phyloP scores from a whole-genome alignment of 2,113 vertebrate species.

The Coregonus clupeaformis region DNA sequence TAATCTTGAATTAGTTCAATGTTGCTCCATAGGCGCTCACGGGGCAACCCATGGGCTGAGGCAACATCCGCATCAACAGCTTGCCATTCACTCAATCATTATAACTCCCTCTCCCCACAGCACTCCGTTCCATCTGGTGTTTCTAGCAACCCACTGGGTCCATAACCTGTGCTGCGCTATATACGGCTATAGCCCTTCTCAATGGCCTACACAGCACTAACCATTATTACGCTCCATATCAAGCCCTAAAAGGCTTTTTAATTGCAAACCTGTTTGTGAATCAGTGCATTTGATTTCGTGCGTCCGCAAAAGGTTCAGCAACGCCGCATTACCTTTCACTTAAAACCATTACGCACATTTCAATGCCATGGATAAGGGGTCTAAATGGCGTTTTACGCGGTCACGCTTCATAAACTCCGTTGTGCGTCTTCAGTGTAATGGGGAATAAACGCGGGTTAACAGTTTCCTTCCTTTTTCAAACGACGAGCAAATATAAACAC shows the following conservation, averaged over 20 bases:
- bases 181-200: not conserved
- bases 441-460: conserved; percentile 60
- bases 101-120: not conserved
- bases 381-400: conserved; percentile 56
- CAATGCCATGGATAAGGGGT: conserved; percentile 33
- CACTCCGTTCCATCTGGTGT: conserved; percentile 12
- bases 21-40: not conserved
- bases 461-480: conserved; percentile 73
- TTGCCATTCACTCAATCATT: conserved; percentile 35
- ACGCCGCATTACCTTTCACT: conserved; percentile 40
- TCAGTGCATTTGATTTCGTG: conserved; percentile 27
- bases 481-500: conserved; percentile 76
- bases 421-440: conserved; percentile 47
- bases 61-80: not conserved
- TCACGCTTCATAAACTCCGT: conserved; percentile 72
- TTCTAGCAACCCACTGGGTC: conserved; percentile 21
- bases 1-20: not conserved
- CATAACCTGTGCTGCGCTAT: not conserved
- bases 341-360: conserved; percentile 52
- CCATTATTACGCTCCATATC: conserved; percentile 45
- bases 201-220: conserved; percentile 1
- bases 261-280: conserved; percentile 31
- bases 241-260: conserved; percentile 24
- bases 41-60: not conserved
- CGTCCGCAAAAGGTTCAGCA: conserved; percentile 1